A percentile compares a stretch with the other conserved stretches of the same genome.
Conservation (phyloP, 2,888 invertebrate species). For the Ennomos erosarius region DNA sequence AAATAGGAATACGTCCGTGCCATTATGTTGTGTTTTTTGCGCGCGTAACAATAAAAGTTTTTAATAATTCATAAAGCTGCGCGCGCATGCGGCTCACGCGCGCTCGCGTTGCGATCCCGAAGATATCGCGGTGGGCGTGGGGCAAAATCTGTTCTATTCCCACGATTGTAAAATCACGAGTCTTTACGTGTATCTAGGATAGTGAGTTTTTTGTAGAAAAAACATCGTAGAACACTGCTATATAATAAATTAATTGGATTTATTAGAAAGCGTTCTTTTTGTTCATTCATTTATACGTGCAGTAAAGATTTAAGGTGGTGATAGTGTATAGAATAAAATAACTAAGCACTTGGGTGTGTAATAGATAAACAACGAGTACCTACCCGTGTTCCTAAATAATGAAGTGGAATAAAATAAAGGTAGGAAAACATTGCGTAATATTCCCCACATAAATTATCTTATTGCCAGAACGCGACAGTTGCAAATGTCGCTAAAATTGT, state of each 20-base stretch:
- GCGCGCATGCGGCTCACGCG: constrained; percentile 74
- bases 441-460: constrained; percentile 23
- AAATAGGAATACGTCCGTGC: constrained; percentile 71
- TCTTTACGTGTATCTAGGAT: constrained; percentile 59
- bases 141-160: constrained; percentile 76
- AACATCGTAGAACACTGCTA: constrained; percentile 8
- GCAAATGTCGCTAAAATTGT: constrained; percentile 31
- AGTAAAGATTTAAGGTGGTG: too few species aligned
- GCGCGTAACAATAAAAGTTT: constrained; percentile 77
- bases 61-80: constrained; percentile 80
- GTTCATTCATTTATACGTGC: background rate
- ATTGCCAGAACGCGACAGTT: constrained; percentile 22
- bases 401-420: background rate
- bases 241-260: background rate
- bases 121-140: constrained; percentile 54
- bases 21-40: constrained; percentile 70
- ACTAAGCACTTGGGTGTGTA: too few species aligned
- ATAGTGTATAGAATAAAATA: too few species aligned
- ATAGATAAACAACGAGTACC: too few species aligned
- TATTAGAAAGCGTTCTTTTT: background rate
- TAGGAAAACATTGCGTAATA: background rate
- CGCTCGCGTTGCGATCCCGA: constrained; percentile 68
- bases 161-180: constrained; percentile 78
- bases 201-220: constrained; percentile 25
- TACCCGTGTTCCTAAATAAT: background rate